Percentiles rank a stretch among this genome's conserved stretches.
phyloP scores from a whole-genome alignment of 2,797 vertebrate species.

The Tragopan temminckii region DNA sequence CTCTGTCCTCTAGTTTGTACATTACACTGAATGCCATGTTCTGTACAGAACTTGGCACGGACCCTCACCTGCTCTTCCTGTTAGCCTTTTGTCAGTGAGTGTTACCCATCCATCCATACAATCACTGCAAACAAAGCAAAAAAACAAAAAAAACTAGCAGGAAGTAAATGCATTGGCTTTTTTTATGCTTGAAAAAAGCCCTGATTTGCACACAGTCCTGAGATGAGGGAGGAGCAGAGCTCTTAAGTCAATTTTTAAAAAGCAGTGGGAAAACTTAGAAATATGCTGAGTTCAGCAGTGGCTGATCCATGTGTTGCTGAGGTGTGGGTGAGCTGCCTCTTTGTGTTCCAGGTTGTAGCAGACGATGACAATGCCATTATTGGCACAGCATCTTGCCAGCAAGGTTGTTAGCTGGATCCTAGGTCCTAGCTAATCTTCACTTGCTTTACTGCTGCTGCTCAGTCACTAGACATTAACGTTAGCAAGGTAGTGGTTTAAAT shows the following conservation, averaged over 20 bases:
- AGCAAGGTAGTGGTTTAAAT: not conserved
- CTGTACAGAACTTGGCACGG: not conserved
- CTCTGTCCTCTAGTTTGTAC: not conserved
- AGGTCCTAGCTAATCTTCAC: not conserved
- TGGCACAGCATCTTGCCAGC: not conserved
- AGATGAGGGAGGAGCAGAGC: not conserved
- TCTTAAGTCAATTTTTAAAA: not conserved
- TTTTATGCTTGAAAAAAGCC: not conserved
- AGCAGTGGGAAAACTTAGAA: slow-evolving; percentile 69
- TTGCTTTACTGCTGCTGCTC: not conserved
- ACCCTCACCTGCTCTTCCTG: not conserved
- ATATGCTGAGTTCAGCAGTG: not conserved
- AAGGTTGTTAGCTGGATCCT: not conserved
- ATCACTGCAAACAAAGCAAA: not conserved
- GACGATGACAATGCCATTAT: rapidly evolving
- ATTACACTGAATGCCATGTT: not conserved
- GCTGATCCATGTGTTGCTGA: rapidly evolving
- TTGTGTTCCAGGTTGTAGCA: rapidly evolving
- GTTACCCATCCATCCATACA: not conserved
- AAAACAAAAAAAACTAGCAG: not conserved
- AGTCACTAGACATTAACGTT: not conserved
- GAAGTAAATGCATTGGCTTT: not conserved
- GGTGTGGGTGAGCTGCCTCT: not conserved
- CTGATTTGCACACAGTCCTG: not conserved
- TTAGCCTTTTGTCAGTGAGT: not conserved